Conservation (phyloP, 2,113 vertebrate species). For the Eonycteris spelaea region DNA sequence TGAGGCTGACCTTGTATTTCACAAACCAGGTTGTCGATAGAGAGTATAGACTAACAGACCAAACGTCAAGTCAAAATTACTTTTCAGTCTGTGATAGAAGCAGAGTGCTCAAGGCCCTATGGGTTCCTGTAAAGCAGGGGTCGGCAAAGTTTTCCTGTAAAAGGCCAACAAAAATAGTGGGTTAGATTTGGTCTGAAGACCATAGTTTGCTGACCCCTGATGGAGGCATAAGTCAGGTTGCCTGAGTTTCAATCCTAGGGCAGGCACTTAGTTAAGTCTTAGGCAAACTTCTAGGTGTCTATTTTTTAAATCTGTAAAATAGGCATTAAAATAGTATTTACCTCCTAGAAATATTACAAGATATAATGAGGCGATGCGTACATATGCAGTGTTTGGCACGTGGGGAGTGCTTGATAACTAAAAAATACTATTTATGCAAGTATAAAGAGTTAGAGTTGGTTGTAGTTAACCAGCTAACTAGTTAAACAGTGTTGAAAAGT, state of each 20-base stretch:
- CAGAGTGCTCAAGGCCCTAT: not conserved
- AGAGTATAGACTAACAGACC: not conserved
- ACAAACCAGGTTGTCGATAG: not conserved
- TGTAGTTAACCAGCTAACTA: not conserved
- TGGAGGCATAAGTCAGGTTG: not conserved
- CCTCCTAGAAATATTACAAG: not conserved
- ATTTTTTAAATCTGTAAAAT: not conserved
- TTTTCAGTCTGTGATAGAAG: not conserved
- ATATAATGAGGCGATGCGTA: not conserved
- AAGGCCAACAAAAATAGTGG: not conserved
- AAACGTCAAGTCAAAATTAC: not conserved
- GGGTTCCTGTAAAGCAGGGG: not conserved
- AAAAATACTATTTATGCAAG: not conserved
- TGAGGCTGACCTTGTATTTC: slow-evolving; percentile 28
- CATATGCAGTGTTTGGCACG: not conserved
- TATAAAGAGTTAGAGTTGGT: not conserved
- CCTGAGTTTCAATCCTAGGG: not conserved
- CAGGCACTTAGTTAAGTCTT: not conserved
- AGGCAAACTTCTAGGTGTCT: not conserved
- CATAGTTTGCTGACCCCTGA: not conserved
- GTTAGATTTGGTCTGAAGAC: not conserved
- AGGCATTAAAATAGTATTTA: not conserved
- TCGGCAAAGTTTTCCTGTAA: not conserved
- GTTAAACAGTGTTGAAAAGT: not conserved
- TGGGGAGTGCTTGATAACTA: not conserved